Conservation (phyloP, 2,888 invertebrate species). For the Phaedon cochleariae region DNA sequence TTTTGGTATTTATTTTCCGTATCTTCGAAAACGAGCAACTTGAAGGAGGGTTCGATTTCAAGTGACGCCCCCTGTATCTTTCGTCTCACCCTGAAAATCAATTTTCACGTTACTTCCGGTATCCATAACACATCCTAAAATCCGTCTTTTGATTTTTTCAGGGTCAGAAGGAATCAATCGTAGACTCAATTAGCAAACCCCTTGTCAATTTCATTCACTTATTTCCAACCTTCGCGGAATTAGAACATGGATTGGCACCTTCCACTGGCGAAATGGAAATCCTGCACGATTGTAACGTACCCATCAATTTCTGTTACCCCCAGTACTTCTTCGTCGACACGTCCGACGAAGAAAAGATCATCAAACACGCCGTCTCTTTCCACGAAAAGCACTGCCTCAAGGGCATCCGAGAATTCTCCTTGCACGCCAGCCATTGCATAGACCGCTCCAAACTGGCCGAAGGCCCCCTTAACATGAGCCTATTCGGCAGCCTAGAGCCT, state of each 20-base stretch:
- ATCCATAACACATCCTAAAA: not conserved
- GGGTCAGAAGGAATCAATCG: constrained; percentile 34
- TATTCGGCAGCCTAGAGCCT: constrained; percentile 10
- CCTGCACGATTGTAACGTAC: constrained; percentile 34
- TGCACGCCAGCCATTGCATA: constrained; percentile 13
- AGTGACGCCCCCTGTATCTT: no score
- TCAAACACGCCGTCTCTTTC: constrained; percentile 16
- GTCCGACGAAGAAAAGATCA: constrained; percentile 20
- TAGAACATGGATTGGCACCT: constrained; percentile 62
- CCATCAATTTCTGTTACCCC: constrained; percentile 43
- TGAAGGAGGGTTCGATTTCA: no score
- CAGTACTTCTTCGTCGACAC: constrained; percentile 40
- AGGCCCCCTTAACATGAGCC: constrained; percentile 7
- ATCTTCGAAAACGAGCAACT: no score
- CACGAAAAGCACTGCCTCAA: constrained; percentile 21
- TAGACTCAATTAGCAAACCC: constrained; percentile 39
- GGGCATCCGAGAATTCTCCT: not conserved
- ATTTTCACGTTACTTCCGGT: no score
- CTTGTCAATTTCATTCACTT: constrained; percentile 61
- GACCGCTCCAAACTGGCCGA: constrained; percentile 19
- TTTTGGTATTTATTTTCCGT: no score
- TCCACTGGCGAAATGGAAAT: constrained; percentile 47
- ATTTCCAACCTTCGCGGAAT: constrained; percentile 65
- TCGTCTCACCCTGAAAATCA: no score
- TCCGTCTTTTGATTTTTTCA: constrained; percentile 36